Conservation (phyloP, 23 tunicate genomes). For the Halocynthia roretzi region DNA sequence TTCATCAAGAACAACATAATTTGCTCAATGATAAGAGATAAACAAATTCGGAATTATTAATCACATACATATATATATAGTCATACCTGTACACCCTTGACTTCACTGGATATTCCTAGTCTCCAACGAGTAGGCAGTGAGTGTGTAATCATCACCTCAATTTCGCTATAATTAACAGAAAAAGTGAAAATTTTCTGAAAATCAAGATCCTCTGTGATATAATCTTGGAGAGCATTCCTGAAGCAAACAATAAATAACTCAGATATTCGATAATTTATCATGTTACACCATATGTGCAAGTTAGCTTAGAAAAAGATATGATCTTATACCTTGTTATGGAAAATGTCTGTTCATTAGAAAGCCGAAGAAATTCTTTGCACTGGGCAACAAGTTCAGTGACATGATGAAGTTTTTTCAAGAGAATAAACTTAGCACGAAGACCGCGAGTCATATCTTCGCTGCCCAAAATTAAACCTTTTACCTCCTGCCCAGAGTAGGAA, state of each 20-base stretch:
- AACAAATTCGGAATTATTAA: no score
- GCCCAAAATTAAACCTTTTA: not conserved
- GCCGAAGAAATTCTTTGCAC: constrained; percentile 18
- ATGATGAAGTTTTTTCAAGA: constrained; percentile 47
- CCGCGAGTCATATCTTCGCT: not conserved
- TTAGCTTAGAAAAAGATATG: not conserved
- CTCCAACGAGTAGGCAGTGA: constrained; percentile 29
- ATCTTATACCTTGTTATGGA: constrained; percentile 29
- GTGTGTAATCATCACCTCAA: constrained; percentile 13
- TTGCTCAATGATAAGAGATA: no score
- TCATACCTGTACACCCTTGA: constrained; percentile 21
- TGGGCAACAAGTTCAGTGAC: constrained; percentile 30
- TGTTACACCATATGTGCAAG: not conserved
- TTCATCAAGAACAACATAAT: no score
- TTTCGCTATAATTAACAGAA: constrained; percentile 27
- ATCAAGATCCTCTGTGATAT: constrained; percentile 9
- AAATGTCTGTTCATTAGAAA: constrained; percentile 15
- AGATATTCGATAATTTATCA: not conserved
- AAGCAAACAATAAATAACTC: not conserved
- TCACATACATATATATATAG: not conserved
- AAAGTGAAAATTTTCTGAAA: constrained; percentile 38
- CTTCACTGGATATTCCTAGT: constrained; percentile 2
- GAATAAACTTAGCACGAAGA: constrained; percentile 11
- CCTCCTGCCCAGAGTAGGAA: not conserved
- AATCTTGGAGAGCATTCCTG: constrained; percentile 39